Base-by-base conservation (phyloP, 2,797 vertebrate species). In the Sphenopsis melanotis region DNA sequence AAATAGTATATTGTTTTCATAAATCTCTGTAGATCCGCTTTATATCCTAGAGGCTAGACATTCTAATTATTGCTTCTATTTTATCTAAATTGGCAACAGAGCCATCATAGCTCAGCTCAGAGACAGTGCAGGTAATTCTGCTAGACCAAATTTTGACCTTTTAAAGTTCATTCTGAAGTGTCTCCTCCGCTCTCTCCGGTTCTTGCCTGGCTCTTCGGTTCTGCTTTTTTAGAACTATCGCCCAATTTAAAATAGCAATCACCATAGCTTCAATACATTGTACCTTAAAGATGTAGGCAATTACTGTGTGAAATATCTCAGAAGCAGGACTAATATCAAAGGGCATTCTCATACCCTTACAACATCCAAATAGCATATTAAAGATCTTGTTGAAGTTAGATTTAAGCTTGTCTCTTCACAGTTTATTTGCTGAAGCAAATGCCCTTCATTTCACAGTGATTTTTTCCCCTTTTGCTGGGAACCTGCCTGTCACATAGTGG, bases 21-120 rank as follows among this genome's bases (percentile, higher is more conserved):
- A 97, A 96, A 96, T 97, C 94, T 96, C 94, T 10, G 72, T 88
- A 94, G 95, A 94, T 93, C 87, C 0, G 32, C 92, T 96, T 88
- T 94, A 95, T 95, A 96, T 96, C 94, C 92, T 95, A 66, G 82
- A 88, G 94, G 84, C 92, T 91, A 92, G 95, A 96, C 96, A 95
- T 95, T 96, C 95, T 96, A 96, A 95, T 95, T 96, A 95, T 96
- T 96, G 94, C 95, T 95, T 96, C 95, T 96, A 81, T 96, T 97
- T 96, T 97, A 95, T 96, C 94, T 97, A 95, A 97, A 97, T 96
- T 96, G 95, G 94, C 94, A 97, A 95, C 94, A 92, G 94, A 96
- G 82, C 94, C 79, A 78, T 97, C 47, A 29, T 59, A 89, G 87
- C 96, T 97, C 94, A 88, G 93, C 95, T 96, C 87, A 55, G 72